Conservation (phyloP, 2,797 vertebrate species). For the Tamandua tetradactyla region DNA sequence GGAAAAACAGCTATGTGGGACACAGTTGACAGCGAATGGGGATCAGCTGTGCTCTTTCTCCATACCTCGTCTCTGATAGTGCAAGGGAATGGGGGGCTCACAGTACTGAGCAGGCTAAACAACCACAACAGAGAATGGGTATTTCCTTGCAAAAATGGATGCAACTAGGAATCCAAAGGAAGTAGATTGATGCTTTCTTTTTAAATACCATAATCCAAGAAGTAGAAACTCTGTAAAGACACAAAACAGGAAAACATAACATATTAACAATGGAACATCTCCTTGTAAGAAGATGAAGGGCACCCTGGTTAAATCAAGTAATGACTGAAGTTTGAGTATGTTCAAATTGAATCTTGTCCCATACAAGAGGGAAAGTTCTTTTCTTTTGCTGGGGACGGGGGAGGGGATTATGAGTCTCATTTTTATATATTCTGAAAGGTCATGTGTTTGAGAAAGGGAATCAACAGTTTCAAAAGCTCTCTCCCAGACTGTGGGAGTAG, state of each 20-base stretch:
- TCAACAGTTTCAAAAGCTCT: neutral
- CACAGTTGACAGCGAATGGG: neutral
- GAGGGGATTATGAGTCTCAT: too few relatives aligned
- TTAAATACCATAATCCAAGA: neutral
- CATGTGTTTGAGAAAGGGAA: neutral
- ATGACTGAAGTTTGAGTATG: rapidly evolving
- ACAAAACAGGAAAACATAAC: neutral
- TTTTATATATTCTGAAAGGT: neutral
- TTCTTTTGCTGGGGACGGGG: neutral
- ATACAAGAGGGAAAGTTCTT: neutral
- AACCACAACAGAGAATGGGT: rapidly evolving
- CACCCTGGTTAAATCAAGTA: neutral
- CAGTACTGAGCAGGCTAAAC: rapidly evolving
- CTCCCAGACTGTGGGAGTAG: neutral
- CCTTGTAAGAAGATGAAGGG: neutral
- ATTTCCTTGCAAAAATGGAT: neutral
- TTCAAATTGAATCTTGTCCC: neutral
- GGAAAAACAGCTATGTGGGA: neutral
- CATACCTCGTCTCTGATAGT: neutral
- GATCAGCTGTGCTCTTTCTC: neutral
- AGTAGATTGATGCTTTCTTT: neutral
- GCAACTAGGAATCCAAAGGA: neutral
- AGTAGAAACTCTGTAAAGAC: neutral
- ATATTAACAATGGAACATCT: neutral
- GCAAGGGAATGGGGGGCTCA: neutral